Percentiles rank a stretch among this genome's conserved stretches.
These are phyloP conservation scores for Cephalopterus ornatus DNA, from an alignment of 2,113 vertebrate genomes.

Conservation along the genomic window DNA sequence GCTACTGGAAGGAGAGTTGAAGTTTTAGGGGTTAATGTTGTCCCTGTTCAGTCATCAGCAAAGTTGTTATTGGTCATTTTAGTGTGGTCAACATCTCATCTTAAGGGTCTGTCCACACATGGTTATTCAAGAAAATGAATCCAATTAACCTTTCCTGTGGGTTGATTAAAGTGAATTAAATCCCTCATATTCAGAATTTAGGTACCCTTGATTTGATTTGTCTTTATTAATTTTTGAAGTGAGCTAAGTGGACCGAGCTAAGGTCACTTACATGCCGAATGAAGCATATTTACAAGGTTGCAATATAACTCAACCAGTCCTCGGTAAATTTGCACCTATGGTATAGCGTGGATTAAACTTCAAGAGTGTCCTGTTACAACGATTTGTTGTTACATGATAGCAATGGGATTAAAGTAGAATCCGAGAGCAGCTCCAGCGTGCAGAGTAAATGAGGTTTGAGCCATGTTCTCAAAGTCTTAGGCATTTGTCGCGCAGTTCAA, in stretches of 20 bases:
- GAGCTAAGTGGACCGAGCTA: not conserved
- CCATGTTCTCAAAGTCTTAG: constrained; percentile 2
- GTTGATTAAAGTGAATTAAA: constrained; percentile 28
- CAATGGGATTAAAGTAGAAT: not conserved
- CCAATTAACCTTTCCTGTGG: constrained; percentile 4
- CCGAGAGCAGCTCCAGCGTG: not conserved
- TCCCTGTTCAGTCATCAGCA: not conserved
- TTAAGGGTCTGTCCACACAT: not conserved
- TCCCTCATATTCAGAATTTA: not conserved
- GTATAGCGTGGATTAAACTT: not conserved
- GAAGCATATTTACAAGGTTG: not conserved
- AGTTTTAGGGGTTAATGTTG: not conserved
- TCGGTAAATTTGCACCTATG: not conserved
- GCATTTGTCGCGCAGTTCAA: not conserved
- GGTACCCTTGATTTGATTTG: not conserved
- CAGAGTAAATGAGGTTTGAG: not conserved
- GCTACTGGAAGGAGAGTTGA: not conserved
- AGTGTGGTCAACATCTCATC: not conserved
- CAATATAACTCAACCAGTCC: not conserved
- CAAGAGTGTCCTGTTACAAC: not conserved
- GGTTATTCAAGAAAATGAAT: constrained; percentile 28
- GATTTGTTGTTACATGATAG: constrained; percentile 12
- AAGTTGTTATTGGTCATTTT: not conserved
- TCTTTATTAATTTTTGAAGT: not conserved
- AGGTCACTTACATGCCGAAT: not conserved